Conservation (phyloP, 2,888 invertebrate genomes). For the Sylvicola cinctus region DNA sequence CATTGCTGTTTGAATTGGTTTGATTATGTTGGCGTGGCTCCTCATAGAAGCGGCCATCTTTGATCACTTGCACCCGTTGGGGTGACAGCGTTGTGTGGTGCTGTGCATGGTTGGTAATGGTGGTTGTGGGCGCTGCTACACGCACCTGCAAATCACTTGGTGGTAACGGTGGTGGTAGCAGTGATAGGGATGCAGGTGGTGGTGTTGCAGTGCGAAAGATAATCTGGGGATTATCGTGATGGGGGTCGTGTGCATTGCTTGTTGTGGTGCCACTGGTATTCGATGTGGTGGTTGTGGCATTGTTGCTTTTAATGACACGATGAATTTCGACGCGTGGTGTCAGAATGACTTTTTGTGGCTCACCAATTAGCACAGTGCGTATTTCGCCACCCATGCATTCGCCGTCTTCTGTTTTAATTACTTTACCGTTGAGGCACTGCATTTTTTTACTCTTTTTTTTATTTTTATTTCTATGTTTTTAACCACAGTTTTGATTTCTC, state of each 20-base stretch:
- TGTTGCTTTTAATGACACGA: conserved; percentile 2
- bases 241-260: no score
- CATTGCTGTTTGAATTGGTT: not conserved
- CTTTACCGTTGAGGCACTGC: no score
- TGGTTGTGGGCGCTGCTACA: not conserved
- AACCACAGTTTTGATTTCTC: no score
- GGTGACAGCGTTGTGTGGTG: conserved; percentile 7
- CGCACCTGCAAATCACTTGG: no score
- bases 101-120: conserved; percentile 8
- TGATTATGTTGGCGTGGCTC: conserved; percentile 9
- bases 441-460: no score
- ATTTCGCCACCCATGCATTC: not conserved
- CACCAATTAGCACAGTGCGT: conserved; percentile 1
- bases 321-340: conserved; percentile 3
- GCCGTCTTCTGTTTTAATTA: no score
- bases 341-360: conserved; percentile 2
- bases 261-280: no score
- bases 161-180: no score
- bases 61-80: conserved; percentile 24
- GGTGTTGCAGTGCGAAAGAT: no score
- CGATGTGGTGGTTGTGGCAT: not conserved
- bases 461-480: no score
- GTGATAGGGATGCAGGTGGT: no score
- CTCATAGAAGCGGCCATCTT: conserved; percentile 23
- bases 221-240: no score